These are phyloP conservation scores for Fragum whitleyi DNA, from an alignment of 2,888 invertebrate genomes.

Conservation along the genomic window DNA sequence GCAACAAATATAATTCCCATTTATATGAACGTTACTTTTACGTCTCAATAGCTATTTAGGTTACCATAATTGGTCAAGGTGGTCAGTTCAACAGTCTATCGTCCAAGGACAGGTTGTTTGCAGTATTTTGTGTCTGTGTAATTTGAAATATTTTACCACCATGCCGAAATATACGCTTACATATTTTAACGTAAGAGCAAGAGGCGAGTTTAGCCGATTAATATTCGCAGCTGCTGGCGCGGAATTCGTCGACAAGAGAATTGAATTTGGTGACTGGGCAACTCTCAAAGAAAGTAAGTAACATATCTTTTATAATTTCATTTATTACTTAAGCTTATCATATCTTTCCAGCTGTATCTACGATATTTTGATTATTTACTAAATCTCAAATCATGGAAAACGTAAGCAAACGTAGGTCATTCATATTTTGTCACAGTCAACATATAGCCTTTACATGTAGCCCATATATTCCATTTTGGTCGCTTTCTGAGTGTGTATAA, in stretches of 20 bases:
- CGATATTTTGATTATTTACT: too few relatives aligned
- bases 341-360: too few relatives aligned
- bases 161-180: constrained; percentile 28
- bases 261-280: constrained; percentile 27
- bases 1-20: neutral
- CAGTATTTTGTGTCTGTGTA: too few relatives aligned
- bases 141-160: too few relatives aligned
- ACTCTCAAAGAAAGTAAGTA: constrained; percentile 29
- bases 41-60: neutral
- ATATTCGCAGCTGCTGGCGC: constrained; percentile 24
- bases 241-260: constrained; percentile 14
- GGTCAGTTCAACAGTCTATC: neutral
- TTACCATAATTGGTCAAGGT: neutral
- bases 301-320: neutral
- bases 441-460: too few relatives aligned
- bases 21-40: neutral
- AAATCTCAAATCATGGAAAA: too few relatives aligned
- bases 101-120: neutral
- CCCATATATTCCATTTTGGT: too few relatives aligned
- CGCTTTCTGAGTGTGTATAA: too few relatives aligned
- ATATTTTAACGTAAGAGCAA: constrained; percentile 14
- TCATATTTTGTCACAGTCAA: too few relatives aligned
- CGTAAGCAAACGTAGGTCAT: too few relatives aligned
- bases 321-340: too few relatives aligned
- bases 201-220: constrained; percentile 6